A percentile compares a stretch with the other conserved stretches of the same genome.
phyloP scores from a whole-genome alignment of 1,140 invertebrate genomes.

The Caenorhabditis brenneri region DNA sequence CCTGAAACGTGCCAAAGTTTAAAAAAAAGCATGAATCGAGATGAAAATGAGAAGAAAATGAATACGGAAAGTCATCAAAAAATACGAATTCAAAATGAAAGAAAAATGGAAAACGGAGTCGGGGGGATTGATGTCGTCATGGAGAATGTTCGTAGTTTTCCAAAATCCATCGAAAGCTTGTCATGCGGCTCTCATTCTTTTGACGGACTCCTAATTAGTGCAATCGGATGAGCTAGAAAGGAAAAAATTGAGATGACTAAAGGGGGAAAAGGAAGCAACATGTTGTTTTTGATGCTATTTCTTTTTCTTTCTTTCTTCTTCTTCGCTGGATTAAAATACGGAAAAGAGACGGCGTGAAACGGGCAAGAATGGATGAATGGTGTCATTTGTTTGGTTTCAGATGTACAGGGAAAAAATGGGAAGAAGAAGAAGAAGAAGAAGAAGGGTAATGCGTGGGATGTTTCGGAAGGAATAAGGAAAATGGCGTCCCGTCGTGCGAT shows the following conservation, averaged over 20 bases:
- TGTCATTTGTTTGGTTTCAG: background rate
- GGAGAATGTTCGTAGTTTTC: background rate
- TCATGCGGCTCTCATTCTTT: background rate
- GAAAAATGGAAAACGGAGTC: background rate
- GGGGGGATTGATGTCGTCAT: conserved; percentile 1
- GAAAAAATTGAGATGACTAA: background rate
- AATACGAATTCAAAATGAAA: background rate
- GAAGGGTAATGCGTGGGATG: background rate
- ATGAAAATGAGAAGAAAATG: no score
- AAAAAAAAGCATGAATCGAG: no score
- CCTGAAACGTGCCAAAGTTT: background rate
- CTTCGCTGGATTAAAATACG: background rate
- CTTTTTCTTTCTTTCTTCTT: background rate
- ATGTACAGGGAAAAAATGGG: background rate
- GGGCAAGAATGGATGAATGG: conserved; percentile 6
- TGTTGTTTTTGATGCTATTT: background rate
- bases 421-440: background rate
- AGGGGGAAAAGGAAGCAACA: background rate
- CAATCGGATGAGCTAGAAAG: background rate
- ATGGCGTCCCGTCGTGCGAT: no score
- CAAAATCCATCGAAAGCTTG: background rate
- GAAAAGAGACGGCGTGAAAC: no score
- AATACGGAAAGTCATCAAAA: background rate
- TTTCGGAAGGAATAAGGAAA: no score
- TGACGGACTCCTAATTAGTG: conserved; percentile 5